These are phyloP conservation scores for Gadus macrocephalus DNA, from an alignment of 2,113 vertebrate species.

Conservation along the genomic window DNA sequence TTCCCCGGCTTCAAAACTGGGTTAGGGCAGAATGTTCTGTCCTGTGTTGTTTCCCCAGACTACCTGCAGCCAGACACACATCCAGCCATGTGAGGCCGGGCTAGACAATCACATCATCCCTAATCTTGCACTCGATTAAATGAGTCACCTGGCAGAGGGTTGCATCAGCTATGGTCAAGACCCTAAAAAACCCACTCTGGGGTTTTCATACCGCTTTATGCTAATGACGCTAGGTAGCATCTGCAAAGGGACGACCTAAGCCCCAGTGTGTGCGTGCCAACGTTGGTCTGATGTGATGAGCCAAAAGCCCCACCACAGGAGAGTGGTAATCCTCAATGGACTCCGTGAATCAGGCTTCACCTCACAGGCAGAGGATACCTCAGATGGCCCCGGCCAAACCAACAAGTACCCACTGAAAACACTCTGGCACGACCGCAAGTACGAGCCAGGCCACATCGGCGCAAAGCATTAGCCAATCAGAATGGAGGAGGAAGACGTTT, in stretches of 20 bases:
- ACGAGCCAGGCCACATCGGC: too few species aligned
- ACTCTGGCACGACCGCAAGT: too few species aligned
- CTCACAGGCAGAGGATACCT: conserved; percentile 31
- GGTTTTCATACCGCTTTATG: conserved; percentile 28
- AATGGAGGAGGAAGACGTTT: too few species aligned
- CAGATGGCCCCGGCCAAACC: background rate
- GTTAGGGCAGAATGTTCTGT: conserved; percentile 33
- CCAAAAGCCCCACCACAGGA: conserved; percentile 37
- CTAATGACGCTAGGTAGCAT: conserved; percentile 18
- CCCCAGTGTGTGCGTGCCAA: conserved; percentile 12
- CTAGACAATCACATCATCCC: conserved; percentile 16
- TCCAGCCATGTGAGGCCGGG: conserved; percentile 12
- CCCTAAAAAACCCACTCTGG: background rate
- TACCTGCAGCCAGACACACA: conserved; percentile 29
- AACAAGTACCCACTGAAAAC: background rate
- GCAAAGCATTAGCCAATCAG: too few species aligned
- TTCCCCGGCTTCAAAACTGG: conserved; percentile 42
- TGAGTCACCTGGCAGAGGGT: conserved; percentile 5
- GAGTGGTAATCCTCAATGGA: conserved; percentile 35
- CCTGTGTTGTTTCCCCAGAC: conserved; percentile 35
- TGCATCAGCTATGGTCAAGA: background rate
- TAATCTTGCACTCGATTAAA: conserved; percentile 48
- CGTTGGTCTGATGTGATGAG: conserved; percentile 26
- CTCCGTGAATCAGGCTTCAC: conserved; percentile 18
- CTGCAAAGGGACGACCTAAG: conserved; percentile 22